Evolutionary conservation across 2,797 vertebrate genomes (phyloP).

Genomic region (Urocyon cinereoargenteus): DNA sequence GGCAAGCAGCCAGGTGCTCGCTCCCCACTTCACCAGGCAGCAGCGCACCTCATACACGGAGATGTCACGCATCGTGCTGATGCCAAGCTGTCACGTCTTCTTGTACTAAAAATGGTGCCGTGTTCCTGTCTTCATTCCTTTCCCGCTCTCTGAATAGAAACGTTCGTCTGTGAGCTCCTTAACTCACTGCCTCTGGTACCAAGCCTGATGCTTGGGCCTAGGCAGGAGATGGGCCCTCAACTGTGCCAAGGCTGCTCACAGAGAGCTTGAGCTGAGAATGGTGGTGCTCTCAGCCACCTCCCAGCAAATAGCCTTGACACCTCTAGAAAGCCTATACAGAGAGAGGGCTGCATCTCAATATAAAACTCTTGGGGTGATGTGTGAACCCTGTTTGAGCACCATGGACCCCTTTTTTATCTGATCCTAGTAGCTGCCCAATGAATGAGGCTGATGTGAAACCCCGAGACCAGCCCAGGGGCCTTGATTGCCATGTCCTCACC

Average conservation of each 20-base stretch:
- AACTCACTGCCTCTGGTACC: fast-evolving
- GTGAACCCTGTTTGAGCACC: fast-evolving
- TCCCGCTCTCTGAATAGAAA: slow-evolving; percentile 58
- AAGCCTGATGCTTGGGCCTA: neutral
- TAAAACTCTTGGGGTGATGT: neutral
- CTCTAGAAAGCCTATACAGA: neutral
- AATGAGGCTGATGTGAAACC: neutral
- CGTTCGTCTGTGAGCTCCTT: neutral
- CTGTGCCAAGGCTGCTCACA: fast-evolving
- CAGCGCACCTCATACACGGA: slow-evolving; percentile 67
- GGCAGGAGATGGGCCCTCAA: fast-evolving
- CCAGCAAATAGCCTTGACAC: neutral
- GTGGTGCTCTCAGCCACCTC: neutral
- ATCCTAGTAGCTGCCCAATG: neutral
- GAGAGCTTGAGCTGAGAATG: neutral
- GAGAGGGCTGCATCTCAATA: neutral
- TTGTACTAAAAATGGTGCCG: slow-evolving; percentile 55
- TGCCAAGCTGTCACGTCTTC: slow-evolving; percentile 55
- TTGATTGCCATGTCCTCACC: fast-evolving
- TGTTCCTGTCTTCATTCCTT: neutral
- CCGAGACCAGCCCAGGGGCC: neutral
- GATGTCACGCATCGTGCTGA: slow-evolving; percentile 50
- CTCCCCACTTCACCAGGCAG: slow-evolving; percentile 55
- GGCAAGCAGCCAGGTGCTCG: slow-evolving; percentile 62
- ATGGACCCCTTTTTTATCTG: too few relatives aligned